Evolutionary conservation across 2,888 invertebrate genomes (phyloP).

Genomic region (Osmoderma eremita): DNA sequence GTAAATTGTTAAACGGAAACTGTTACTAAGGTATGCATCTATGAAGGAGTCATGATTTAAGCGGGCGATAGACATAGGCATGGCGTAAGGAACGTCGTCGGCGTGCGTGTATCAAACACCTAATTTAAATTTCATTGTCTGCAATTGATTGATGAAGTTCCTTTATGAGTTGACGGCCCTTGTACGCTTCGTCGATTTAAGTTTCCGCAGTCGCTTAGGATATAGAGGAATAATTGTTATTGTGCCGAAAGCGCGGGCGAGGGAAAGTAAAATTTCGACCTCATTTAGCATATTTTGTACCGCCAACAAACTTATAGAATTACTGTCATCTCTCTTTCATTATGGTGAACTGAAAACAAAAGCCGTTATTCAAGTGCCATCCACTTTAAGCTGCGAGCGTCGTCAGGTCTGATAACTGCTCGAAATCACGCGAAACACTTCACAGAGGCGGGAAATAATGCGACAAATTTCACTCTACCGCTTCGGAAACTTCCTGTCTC

Average conservation of each 20-base stretch:
- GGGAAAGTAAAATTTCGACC: slow-evolving; percentile 40
- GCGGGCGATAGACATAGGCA: not conserved
- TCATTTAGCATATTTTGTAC: slow-evolving; percentile 50
- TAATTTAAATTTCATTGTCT: slow-evolving; percentile 33
- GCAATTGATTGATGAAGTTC: slow-evolving; percentile 34
- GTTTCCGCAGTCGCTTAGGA: slow-evolving; percentile 32
- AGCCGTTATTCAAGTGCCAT: slow-evolving; percentile 51
- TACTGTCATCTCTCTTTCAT: slow-evolving; percentile 50
- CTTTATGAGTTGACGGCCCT: slow-evolving; percentile 27
- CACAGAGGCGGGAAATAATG: slow-evolving; percentile 43
- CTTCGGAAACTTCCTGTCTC: slow-evolving; percentile 1
- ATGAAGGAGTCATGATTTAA: slow-evolving; percentile 10
- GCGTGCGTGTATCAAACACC: slow-evolving; percentile 10
- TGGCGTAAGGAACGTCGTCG: not conserved
- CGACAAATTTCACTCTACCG: slow-evolving; percentile 11
- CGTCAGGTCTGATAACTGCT: slow-evolving; percentile 48
- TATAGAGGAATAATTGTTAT: slow-evolving; percentile 32
- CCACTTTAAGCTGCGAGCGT: slow-evolving; percentile 46
- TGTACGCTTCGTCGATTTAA: slow-evolving; percentile 40
- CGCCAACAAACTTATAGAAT: slow-evolving; percentile 49
- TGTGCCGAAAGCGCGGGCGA: slow-evolving; percentile 12
- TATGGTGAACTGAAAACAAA: slow-evolving; percentile 47
- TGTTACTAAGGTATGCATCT: not conserved
- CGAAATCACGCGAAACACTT: slow-evolving; percentile 46
- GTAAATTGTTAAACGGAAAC: not conserved